These are phyloP conservation scores for Helogale parvula DNA, from an alignment of 2,113 vertebrate species.

Conservation along the genomic window DNA sequence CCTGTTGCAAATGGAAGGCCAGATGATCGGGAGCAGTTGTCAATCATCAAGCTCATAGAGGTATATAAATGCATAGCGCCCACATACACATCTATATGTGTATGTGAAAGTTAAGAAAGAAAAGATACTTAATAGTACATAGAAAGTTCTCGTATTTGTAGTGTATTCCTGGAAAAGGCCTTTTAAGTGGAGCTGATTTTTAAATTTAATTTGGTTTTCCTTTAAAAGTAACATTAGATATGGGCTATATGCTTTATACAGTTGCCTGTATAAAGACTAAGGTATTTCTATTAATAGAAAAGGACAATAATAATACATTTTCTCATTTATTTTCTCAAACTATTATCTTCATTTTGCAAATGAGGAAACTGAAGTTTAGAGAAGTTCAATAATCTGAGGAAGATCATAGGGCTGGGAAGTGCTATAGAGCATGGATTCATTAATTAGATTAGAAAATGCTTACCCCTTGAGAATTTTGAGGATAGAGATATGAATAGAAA, in stretches of 20 bases:
- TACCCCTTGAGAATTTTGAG: not conserved
- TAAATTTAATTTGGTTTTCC: constrained; percentile 50
- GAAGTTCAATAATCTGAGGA: constrained; percentile 44
- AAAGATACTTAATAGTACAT: not conserved
- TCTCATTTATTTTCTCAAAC: constrained; percentile 44
- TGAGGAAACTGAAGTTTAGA: constrained; percentile 25
- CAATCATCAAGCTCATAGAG: not conserved
- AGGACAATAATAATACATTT: constrained; percentile 41
- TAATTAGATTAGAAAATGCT: constrained; percentile 38
- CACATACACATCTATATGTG: not conserved
- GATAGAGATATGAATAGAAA: not conserved
- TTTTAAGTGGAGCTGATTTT: constrained; percentile 57
- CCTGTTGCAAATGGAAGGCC: constrained; percentile 57
- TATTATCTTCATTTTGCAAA: constrained; percentile 61
- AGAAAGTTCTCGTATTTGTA: not conserved
- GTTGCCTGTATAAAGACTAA: too few species aligned
- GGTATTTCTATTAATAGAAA: constrained; percentile 38
- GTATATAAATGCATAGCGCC: not conserved
- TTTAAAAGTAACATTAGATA: constrained; percentile 37
- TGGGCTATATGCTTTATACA: not conserved
- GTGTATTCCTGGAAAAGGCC: constrained; percentile 39
- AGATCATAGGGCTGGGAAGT: not conserved
- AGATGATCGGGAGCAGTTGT: constrained; percentile 51
- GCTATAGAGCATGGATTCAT: not conserved
- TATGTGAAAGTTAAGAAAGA: constrained; percentile 21